Percentiles rank a stretch among this genome's conserved stretches.
phyloP scores from a whole-genome alignment of 2,888 invertebrate genomes.

The Mystacides longicornis region DNA sequence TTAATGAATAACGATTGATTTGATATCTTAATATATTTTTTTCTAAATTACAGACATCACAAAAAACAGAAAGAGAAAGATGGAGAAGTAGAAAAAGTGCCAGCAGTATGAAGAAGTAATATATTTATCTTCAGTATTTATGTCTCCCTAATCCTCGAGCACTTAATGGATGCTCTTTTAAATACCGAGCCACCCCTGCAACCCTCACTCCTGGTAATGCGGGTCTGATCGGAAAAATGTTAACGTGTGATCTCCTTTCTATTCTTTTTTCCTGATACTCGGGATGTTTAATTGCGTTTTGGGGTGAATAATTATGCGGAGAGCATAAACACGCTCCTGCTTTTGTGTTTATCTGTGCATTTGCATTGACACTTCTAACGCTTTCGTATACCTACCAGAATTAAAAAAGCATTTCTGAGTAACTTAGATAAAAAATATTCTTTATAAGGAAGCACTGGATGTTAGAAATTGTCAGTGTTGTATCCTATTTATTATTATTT shows the following conservation, averaged over 20 bases:
- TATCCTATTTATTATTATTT: too few relatives aligned
- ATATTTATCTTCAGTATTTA: constrained; percentile 19
- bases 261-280: not conserved
- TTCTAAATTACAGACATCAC: not conserved
- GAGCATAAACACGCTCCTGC: not conserved
- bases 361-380: not conserved
- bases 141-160: constrained; percentile 23
- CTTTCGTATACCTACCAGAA: too few relatives aligned
- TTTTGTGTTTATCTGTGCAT: not conserved
- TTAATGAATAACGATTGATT: not conserved
- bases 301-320: constrained; percentile 1
- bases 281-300: not conserved
- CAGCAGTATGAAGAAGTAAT: constrained; percentile 7
- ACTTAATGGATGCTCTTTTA: constrained; percentile 25
- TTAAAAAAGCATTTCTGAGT: too few relatives aligned
- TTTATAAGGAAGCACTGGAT: too few relatives aligned
- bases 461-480: too few relatives aligned
- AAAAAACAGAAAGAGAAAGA: not conserved
- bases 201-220: constrained; percentile 15
- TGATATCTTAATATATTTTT: not conserved
- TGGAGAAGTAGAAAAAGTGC: not conserved
- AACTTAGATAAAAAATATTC: too few relatives aligned
- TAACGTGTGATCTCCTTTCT: constrained; percentile 11
- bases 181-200: constrained; percentile 15
- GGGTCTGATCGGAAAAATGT: constrained; percentile 23